Conservation (phyloP, 2,888 invertebrate genomes). For the Pardosa pseudoannulata region DNA sequence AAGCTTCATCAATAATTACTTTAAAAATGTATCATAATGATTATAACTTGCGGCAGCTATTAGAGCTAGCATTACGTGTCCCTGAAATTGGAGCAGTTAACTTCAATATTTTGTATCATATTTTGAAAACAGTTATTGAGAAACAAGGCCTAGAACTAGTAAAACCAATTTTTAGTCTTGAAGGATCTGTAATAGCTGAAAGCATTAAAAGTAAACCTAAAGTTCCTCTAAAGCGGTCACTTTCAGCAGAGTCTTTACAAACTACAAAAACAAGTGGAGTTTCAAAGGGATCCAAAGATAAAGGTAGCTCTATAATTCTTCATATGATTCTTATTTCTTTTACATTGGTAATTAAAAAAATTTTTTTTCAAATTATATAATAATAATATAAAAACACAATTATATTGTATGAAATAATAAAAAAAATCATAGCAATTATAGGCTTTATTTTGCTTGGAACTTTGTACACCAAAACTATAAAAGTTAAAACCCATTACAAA, state of each 20-base stretch:
- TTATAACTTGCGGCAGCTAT: constrained; percentile 15
- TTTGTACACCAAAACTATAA: too few relatives aligned
- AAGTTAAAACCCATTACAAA: too few relatives aligned
- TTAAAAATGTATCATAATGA: constrained; percentile 23
- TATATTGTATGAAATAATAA: too few relatives aligned
- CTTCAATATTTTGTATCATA: constrained; percentile 85
- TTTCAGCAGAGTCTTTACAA: not conserved
- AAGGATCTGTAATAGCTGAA: not conserved
- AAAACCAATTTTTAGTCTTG: constrained; percentile 15
- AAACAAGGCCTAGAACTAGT: constrained; percentile 7
- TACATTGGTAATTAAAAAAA: too few relatives aligned
- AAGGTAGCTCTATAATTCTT: too few relatives aligned
- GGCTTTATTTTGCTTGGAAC: too few relatives aligned
- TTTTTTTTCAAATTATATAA: too few relatives aligned
- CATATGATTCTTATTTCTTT: too few relatives aligned
- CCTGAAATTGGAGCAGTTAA: constrained; percentile 88
- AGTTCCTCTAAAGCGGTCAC: not conserved
- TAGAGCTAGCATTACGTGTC: constrained; percentile 85
- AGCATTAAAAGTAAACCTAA: not conserved
- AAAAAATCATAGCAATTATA: too few relatives aligned
- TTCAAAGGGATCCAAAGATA: not conserved
- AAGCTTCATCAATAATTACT: too few relatives aligned
- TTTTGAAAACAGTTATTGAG: constrained; percentile 84
- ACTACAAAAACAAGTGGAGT: not conserved
- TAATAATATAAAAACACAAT: too few relatives aligned